These are phyloP conservation scores for Gobius niger DNA, from an alignment of 2,113 vertebrate genomes.

Conservation along the genomic window DNA sequence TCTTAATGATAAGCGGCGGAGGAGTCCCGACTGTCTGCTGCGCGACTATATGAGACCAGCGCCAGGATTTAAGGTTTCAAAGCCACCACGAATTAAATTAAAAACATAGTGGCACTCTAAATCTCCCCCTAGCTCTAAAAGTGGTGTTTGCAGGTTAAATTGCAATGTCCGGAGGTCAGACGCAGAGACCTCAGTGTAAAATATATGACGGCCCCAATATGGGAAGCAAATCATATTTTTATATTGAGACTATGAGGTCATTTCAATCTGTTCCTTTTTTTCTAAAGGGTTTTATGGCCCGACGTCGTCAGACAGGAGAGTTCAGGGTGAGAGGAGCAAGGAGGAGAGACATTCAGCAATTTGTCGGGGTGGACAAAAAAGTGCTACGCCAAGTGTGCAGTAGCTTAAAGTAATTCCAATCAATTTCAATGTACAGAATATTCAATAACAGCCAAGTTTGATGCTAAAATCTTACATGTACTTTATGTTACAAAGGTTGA, in stretches of 20 bases:
- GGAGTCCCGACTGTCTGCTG: constrained; percentile 67
- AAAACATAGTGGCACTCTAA: constrained; percentile 41
- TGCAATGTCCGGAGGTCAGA: constrained; percentile 25
- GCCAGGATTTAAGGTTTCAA: constrained; percentile 56
- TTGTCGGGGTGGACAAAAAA: too few species aligned
- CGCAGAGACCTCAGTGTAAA: constrained; percentile 24
- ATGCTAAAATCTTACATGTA: too few species aligned
- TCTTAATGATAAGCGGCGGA: constrained; percentile 68
- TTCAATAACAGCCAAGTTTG: too few species aligned
- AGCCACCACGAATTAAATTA: constrained; percentile 70
- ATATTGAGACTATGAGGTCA: neutral
- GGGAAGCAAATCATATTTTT: neutral
- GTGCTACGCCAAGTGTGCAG: too few species aligned
- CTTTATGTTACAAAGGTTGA: too few species aligned
- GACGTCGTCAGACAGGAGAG: too few species aligned
- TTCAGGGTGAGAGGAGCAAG: too few species aligned
- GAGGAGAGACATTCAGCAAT: too few species aligned
- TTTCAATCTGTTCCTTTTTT: neutral
- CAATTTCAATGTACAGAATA: too few species aligned
- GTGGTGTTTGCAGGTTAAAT: constrained; percentile 32
- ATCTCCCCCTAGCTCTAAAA: constrained; percentile 35
- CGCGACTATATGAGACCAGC: constrained; percentile 44
- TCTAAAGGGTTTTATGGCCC: neutral
- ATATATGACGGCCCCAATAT: constrained; percentile 25
- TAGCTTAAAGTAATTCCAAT: too few species aligned